Evolutionary conservation across 2,113 vertebrate genomes (phyloP).

Genomic region (Nibea coibor): DNA sequence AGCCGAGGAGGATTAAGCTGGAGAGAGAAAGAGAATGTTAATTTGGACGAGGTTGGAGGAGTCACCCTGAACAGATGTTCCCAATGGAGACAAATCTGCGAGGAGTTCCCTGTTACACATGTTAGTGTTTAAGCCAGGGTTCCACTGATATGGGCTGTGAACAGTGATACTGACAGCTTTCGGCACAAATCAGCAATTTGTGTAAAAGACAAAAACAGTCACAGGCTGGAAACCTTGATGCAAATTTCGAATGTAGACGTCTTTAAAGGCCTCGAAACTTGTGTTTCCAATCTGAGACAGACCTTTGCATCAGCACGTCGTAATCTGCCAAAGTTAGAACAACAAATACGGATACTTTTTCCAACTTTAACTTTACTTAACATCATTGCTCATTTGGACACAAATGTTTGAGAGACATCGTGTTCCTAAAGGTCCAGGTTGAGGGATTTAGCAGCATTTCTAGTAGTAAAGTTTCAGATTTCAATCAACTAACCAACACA

Average conservation of each 20-base stretch:
- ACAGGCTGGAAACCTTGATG: not conserved
- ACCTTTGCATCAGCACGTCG: constrained; percentile 7
- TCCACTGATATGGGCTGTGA: constrained; percentile 6
- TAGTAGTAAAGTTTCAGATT: too few species aligned
- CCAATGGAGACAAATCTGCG: constrained; percentile 22
- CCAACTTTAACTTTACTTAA: not conserved
- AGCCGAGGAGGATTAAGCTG: constrained; percentile 30
- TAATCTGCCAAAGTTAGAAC: not conserved
- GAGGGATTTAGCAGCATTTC: too few species aligned
- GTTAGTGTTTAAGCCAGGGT: constrained; percentile 1
- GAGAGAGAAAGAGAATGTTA: constrained; percentile 17
- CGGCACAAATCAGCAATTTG: constrained; percentile 7
- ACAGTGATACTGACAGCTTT: not conserved
- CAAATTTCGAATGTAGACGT: not conserved
- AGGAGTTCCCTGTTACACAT: constrained; percentile 23
- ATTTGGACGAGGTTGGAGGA: constrained; percentile 37
- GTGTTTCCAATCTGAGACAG: not conserved
- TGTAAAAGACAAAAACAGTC: not conserved
- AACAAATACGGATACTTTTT: not conserved
- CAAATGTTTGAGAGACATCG: not conserved
- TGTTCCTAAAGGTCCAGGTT: not conserved
- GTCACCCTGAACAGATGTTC: constrained; percentile 49
- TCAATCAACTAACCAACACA: too few species aligned
- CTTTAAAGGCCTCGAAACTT: not conserved
- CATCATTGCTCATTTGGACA: not conserved